Evolutionary conservation across 2,888 invertebrate species (phyloP), one percentile per base, ranked within the genome.

Genomic region (Shargacucullia verbasci): DNA sequence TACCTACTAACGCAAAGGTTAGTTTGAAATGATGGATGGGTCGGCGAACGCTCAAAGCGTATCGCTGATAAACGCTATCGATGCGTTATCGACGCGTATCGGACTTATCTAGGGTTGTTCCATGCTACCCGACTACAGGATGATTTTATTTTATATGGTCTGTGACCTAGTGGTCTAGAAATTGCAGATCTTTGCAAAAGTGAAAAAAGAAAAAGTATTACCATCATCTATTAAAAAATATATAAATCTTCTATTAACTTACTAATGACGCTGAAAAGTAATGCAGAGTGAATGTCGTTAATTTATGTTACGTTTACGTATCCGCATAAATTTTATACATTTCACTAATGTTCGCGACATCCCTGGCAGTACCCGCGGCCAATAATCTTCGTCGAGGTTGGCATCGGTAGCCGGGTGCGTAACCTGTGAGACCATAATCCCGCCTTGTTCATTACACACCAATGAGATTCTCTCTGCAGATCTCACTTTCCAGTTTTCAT

Each of bases 31-130:
- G 93, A 93, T 93, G 89, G 93, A 94, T 93, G 89, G 85, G 90
- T 85, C 92, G 93, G 92, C 90, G 86, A 79, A 80, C 82, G 80
- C 86, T 90, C 93, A 93, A 93, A 93, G 93, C 90, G 84, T 87
- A 85, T 85, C 85, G 82, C 56, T 80, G 92, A 91, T 91, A 91
- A 83, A 83, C 64, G 77, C 74, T 90, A 91, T 88, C 90, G 80
- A 76, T 55, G 67, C 73, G 74, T 70, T 88, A 90, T 88, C 89
- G 85, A 73, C 79, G 76, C 74, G 69, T 87, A 87, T 85, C 86
- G 81, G 57, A 74, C 64, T 70, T 78, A 78, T 72, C 65, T 80
- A 86, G 86, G 86, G 86, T 65, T 86, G 83, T 54, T 75, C 34
- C 61, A 41, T 29, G 14, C 14, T 37, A 25, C 40, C 25, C 41